These are phyloP conservation scores for Entelurus aequoreus DNA, from an alignment of 2,113 vertebrate genomes.

Conservation along the genomic window DNA sequence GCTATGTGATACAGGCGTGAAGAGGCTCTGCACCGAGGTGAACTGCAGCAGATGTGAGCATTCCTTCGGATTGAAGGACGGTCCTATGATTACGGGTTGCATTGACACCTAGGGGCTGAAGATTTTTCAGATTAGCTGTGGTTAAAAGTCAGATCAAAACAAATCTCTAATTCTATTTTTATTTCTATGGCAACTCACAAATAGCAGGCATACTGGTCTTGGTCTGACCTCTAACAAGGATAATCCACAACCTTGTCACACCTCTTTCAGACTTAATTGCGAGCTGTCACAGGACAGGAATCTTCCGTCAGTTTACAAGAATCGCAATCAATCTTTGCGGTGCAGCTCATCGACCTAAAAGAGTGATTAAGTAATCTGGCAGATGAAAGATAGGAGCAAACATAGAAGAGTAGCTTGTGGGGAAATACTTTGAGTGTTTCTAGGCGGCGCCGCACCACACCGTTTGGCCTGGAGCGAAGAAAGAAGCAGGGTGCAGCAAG, in stretches of 20 bases:
- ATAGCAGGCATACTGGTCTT: slow-evolving; percentile 24
- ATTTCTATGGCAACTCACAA: slow-evolving; percentile 16
- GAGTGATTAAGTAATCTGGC: slow-evolving; percentile 51
- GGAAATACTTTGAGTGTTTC: slow-evolving; percentile 32
- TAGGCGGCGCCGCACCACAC: slow-evolving; percentile 12
- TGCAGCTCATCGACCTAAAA: slow-evolving; percentile 50
- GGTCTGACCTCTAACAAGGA: slow-evolving; percentile 43
- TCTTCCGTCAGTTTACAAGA: slow-evolving; percentile 46
- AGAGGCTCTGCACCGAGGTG: slow-evolving; percentile 31
- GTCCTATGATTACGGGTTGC: slow-evolving; percentile 34
- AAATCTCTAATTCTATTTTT: slow-evolving; percentile 18
- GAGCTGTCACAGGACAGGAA: slow-evolving; percentile 61
- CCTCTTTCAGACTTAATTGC: slow-evolving; percentile 62
- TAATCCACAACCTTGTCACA: slow-evolving; percentile 56
- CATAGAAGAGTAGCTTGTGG: slow-evolving; percentile 18
- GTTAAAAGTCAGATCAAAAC: slow-evolving; percentile 27
- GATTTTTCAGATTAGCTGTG: slow-evolving; percentile 38
- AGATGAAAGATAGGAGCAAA: slow-evolving; percentile 50
- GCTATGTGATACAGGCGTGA: slow-evolving; percentile 50
- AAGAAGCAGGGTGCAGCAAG: slow-evolving; percentile 13
- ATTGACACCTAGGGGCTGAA: slow-evolving; percentile 39
- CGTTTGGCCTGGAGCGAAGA: slow-evolving; percentile 33
- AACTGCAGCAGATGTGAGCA: slow-evolving; percentile 57
- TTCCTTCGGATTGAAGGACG: slow-evolving; percentile 52
- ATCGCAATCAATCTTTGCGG: slow-evolving; percentile 48